phyloP scores from a whole-genome alignment of 2,888 invertebrate species.

The Syrphus vitripennis region DNA sequence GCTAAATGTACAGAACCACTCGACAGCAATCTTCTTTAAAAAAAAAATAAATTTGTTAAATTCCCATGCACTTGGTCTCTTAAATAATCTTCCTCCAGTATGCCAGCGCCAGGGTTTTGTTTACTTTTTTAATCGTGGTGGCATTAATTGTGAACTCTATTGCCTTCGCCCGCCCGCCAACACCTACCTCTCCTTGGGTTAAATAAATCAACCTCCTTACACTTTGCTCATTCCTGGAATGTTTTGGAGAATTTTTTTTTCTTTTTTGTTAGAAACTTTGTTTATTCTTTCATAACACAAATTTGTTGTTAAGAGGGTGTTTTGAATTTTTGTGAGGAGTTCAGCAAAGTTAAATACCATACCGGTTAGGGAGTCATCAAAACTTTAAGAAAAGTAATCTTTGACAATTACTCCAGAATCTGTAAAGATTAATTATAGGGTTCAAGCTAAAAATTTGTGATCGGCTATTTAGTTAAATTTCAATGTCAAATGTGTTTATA shows the following conservation, averaged over 20 bases:
- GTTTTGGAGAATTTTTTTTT: constrained; percentile 6
- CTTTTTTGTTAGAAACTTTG: not conserved
- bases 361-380: too few species aligned
- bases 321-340: not conserved
- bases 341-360: not conserved
- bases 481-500: too few species aligned
- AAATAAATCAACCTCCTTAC: constrained; percentile 22
- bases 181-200: not conserved
- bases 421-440: too few species aligned
- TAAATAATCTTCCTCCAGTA: constrained; percentile 19
- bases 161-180: not conserved
- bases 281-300: not conserved
- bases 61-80: constrained; percentile 42
- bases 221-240: constrained; percentile 8
- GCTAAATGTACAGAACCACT: not conserved
- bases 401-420: too few species aligned
- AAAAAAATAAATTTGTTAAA: constrained; percentile 3
- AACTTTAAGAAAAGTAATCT: too few species aligned
- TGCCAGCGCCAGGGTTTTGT: constrained; percentile 25
- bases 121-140: constrained; percentile 44
- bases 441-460: too few species aligned
- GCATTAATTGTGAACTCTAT: constrained; percentile 31
- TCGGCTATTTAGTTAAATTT: too few species aligned
- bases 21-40: not conserved
- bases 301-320: not conserved